Base-by-base conservation (phyloP, 2,113 vertebrate species). In the Myotis yumanensis region DNA sequence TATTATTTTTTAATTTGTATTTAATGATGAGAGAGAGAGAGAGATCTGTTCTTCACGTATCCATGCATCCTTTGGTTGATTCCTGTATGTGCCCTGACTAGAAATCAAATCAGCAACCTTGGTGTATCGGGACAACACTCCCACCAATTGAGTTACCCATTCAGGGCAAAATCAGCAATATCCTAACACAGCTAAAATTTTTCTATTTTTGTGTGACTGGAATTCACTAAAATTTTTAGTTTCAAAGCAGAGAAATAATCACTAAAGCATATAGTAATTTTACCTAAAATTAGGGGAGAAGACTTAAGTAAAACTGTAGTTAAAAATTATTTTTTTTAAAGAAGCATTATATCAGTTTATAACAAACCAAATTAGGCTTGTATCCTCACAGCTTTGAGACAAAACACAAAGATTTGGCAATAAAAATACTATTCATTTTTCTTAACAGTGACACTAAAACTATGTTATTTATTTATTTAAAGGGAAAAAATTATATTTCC, bases 171-270 rank as follows among this genome's bases (percentile, higher is more conserved):
- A 83, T 52, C 69, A 87, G 40, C 10, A 69, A 12, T 57, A 85
- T 3, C 17, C 10, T 72, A 54, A 73, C 48, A 71, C 11, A 72
- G 73, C 30, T 23, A 75, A 75, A 93, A 48, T 17, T 46, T 75
- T 86, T 73, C 81, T 73, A 79, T 22, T 76, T 86, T 86, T 84
- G 15, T 37, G 4, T 76, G 43, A 69, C 18, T 93, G 11, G 11
- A 90, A 94, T 80, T 92, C 35, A 86, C 37, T 77, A 40, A 54
- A 30, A 57, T 77, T 95, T 90, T 94, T 40, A 62, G 40, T 89
- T 92, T 89, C 69, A 89, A 96, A 93, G 76, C 51, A 95, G 59
- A 94, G 30, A 91, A 89, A 59, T 76, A 59, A 62, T 22, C 35
- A 52, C 22, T 76, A 73, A 90, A 46, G 81, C 30, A 54, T 32